A percentile compares a stretch with the other conserved stretches of the same genome.
Conservation (phyloP, 2,797 vertebrate species). For the Sorex maritimensis region DNA sequence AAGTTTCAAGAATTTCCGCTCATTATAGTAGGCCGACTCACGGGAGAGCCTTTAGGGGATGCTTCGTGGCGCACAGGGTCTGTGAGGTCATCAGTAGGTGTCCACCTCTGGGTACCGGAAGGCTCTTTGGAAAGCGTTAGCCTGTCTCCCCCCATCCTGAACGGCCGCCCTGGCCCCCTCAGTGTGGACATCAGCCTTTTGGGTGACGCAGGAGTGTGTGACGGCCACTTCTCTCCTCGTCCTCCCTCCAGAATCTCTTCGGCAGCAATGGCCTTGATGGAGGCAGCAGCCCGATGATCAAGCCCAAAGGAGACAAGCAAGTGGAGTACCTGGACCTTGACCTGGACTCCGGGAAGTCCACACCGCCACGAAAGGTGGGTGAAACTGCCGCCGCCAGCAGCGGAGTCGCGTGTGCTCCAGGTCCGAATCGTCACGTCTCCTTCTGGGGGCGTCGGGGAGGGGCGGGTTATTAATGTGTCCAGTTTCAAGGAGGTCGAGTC, state of each 20-base stretch:
- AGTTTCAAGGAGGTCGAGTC: background rate
- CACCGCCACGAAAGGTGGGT: constrained; percentile 97
- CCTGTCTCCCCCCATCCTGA: background rate
- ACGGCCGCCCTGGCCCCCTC: background rate
- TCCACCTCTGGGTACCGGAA: no score
- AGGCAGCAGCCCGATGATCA: constrained; percentile 96
- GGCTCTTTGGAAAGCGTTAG: background rate
- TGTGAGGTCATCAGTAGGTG: no score
- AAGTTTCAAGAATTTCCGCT: no score
- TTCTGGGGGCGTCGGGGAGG: background rate
- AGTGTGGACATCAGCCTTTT: no score
- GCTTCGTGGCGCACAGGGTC: no score
- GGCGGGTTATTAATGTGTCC: background rate
- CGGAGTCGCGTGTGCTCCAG: background rate
- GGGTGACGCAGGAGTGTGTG: background rate
- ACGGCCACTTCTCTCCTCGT: constrained; percentile 71
- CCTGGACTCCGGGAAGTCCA: constrained; percentile 97
- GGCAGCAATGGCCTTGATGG: constrained; percentile 94
- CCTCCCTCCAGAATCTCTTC: constrained; percentile 90
- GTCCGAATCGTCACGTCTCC: background rate
- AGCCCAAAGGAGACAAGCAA: constrained; percentile 98
- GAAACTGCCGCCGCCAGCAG: background rate
- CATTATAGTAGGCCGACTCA: no score
- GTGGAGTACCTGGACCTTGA: constrained; percentile 99
- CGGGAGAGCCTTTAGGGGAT: no score